A percentile compares a stretch with the other conserved stretches of the same genome.
Evolutionary conservation across 2,888 invertebrate genomes (phyloP).

Genomic region (Drosophila greeni): DNA sequence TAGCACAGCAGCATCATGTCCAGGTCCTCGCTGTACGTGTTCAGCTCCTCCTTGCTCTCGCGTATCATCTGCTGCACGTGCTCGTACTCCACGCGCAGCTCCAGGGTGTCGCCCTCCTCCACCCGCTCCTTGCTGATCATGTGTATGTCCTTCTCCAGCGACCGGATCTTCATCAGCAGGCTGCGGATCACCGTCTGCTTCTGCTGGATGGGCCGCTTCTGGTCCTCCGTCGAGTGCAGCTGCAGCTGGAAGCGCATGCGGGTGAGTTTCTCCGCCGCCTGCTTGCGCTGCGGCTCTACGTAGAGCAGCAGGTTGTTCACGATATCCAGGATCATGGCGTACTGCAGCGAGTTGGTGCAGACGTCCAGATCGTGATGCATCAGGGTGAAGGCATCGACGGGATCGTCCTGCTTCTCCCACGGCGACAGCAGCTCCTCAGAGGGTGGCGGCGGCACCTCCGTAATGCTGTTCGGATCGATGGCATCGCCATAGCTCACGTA

Average conservation of each 20-base stretch:
- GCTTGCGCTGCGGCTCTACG: slow-evolving; percentile 96
- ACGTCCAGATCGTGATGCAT: slow-evolving; percentile 99
- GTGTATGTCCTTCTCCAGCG: slow-evolving; percentile 93
- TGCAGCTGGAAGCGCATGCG: slow-evolving; percentile 97
- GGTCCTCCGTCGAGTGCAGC: slow-evolving; percentile 93
- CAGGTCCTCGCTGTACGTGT: slow-evolving; percentile 93
- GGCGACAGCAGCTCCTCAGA: slow-evolving; percentile 84
- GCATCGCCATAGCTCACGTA: slow-evolving; percentile 95
- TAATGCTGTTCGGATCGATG: slow-evolving; percentile 80
- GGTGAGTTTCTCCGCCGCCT: slow-evolving; percentile 90
- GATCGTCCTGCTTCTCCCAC: slow-evolving; percentile 90
- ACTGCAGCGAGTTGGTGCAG: slow-evolving; percentile 96
- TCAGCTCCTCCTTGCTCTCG: slow-evolving; percentile 93
- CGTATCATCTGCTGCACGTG: slow-evolving; percentile 85
- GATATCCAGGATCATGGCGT: slow-evolving; percentile 97
- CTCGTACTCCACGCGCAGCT: slow-evolving; percentile 84
- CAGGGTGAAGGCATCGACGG: slow-evolving; percentile 97
- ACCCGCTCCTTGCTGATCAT: slow-evolving; percentile 88
- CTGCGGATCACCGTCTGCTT: slow-evolving; percentile 89
- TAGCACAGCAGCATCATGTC: slow-evolving; percentile 97
- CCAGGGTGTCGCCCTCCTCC: slow-evolving; percentile 83
- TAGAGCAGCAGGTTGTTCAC: slow-evolving; percentile 97
- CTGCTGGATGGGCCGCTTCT: slow-evolving; percentile 93
- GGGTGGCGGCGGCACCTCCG: slow-evolving; percentile 85
- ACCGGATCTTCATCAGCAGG: slow-evolving; percentile 88